Conservation (phyloP, 2,797 vertebrate genomes). For the Lophura swinhoii region DNA sequence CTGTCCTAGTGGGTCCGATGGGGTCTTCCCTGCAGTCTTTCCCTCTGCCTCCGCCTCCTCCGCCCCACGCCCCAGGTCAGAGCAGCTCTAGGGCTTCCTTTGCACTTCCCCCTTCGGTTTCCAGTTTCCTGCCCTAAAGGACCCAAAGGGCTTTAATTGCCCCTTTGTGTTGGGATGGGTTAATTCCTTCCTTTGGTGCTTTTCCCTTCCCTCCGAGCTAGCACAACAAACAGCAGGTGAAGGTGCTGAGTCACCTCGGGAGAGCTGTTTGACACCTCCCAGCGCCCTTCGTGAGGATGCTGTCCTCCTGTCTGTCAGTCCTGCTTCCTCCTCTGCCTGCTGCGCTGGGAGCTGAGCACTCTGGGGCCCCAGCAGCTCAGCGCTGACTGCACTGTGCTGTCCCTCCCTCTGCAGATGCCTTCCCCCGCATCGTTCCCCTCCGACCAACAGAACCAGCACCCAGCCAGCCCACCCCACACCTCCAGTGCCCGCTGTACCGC, state of each 20-base stretch:
- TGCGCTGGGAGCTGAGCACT: too few relatives aligned
- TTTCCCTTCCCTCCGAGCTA: neutral
- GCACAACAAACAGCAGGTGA: neutral
- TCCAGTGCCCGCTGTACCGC: slow-evolving; percentile 88
- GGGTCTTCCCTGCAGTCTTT: slow-evolving; percentile 96
- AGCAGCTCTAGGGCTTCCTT: slow-evolving; percentile 81
- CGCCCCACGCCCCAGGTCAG: slow-evolving; percentile 93
- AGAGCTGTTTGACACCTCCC: slow-evolving; percentile 28
- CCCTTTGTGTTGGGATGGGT: neutral
- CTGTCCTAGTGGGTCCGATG: slow-evolving; percentile 93
- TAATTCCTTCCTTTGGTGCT: neutral
- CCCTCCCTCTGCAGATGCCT: slow-evolving; percentile 72
- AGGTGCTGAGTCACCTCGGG: slow-evolving; percentile 47
- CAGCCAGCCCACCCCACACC: slow-evolving; percentile 75
- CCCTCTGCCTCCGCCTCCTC: slow-evolving; percentile 92
- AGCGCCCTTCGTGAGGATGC: neutral
- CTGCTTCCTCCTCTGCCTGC: slow-evolving; percentile 35
- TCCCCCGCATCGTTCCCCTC: slow-evolving; percentile 75
- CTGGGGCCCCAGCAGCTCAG: neutral
- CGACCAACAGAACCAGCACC: slow-evolving; percentile 69
- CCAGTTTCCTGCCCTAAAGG: neutral
- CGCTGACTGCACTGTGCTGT: neutral
- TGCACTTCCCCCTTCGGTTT: neutral
- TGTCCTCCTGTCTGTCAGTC: slow-evolving; percentile 18
- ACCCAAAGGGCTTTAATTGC: neutral